A percentile compares a stretch with the other conserved stretches of the same genome.
phyloP scores from a whole-genome alignment of 2,113 vertebrate species.

The Cepphus grylle region DNA sequence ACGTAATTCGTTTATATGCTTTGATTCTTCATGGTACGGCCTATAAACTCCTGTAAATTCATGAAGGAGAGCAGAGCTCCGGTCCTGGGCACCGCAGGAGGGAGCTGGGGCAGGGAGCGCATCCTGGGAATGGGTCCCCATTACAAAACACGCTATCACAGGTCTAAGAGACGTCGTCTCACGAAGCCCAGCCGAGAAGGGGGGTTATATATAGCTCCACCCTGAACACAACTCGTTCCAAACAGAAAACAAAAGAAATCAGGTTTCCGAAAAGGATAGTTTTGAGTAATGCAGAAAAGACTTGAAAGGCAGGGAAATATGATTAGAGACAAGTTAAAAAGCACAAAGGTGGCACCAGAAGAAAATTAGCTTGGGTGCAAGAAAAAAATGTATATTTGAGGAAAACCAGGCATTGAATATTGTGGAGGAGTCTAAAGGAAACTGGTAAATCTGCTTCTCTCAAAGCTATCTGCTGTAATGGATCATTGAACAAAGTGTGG shows the following conservation, averaged over 20 bases:
- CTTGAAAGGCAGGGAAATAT: not conserved
- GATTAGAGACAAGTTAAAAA: not conserved
- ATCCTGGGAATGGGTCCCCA: not conserved
- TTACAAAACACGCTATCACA: not conserved
- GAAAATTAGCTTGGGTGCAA: not conserved
- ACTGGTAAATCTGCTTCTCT: not conserved
- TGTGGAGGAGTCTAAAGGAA: not conserved
- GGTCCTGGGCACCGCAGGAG: not conserved
- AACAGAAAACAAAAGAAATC: not conserved
- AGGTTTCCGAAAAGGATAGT: not conserved
- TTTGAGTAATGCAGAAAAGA: not conserved
- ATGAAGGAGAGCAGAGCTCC: not conserved
- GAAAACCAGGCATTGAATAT: not conserved
- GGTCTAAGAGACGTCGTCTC: fast-evolving
- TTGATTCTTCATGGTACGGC: not conserved
- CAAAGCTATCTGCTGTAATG: not conserved
- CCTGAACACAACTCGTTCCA: not conserved
- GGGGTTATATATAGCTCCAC: not conserved
- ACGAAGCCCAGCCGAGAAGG: not conserved
- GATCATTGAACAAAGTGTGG: not conserved
- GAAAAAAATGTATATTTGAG: not conserved
- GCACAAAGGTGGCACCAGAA: not conserved
- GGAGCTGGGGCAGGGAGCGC: not conserved
- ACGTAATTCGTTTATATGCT: not conserved
- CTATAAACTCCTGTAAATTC: not conserved